Conservation (phyloP, 2,888 invertebrate genomes). For the Brassicogethes aeneus region DNA sequence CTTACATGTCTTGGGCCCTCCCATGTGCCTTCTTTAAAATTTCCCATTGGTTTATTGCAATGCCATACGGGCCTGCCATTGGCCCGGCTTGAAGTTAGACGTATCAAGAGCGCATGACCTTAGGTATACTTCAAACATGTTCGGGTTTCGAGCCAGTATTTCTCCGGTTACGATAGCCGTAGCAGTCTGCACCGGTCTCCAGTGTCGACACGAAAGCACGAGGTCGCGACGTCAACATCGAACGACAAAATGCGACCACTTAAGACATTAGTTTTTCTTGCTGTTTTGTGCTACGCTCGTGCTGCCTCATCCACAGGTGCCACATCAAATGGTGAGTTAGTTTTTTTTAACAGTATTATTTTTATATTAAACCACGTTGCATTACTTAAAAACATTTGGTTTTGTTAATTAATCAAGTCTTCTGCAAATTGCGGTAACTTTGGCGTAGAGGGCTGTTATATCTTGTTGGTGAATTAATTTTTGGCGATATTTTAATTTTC, state of each 20-base stretch:
- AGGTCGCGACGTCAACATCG: conserved; percentile 19
- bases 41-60: conserved; percentile 40
- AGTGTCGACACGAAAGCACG: conserved; percentile 21
- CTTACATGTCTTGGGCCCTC: conserved; percentile 39
- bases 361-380: too few relatives aligned
- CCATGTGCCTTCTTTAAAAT: conserved; percentile 41
- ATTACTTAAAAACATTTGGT: too few relatives aligned
- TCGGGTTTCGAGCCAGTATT: conserved; percentile 31
- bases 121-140: conserved; percentile 24
- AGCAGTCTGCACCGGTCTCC: conserved; percentile 20
- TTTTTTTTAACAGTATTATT: conserved; percentile 4
- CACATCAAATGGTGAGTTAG: conserved; percentile 31
- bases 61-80: conserved; percentile 36
- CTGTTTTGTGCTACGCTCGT: conserved; percentile 20
- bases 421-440: too few relatives aligned
- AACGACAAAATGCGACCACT: conserved; percentile 8
- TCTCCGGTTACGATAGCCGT: conserved; percentile 25
- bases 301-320: conserved; percentile 28
- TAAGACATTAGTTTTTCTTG: conserved; percentile 17
- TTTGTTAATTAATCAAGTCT: too few relatives aligned
- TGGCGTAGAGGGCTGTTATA: too few relatives aligned
- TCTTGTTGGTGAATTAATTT: too few relatives aligned
- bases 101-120: conserved; percentile 35
- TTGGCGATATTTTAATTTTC: too few relatives aligned
- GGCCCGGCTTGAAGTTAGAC: conserved; percentile 30